Evolutionary conservation across 2,888 invertebrate genomes (phyloP).

Genomic region (Dasysyrphus tricinctus): DNA sequence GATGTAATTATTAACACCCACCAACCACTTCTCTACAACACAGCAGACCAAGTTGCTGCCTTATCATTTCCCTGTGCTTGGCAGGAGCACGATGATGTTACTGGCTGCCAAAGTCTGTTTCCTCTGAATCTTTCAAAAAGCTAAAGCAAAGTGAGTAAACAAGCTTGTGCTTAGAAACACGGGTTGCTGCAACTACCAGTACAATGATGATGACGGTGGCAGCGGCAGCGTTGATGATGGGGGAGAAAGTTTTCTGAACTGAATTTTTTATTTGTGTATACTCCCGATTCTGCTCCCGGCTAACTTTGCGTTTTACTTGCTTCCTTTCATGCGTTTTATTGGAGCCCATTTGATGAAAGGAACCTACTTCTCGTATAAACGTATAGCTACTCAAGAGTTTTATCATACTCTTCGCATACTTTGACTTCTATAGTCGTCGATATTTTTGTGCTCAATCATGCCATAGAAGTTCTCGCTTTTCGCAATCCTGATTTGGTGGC

Average conservation of each 20-base stretch:
- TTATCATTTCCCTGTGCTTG: slow-evolving; percentile 59
- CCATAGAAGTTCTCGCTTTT: slow-evolving; percentile 26
- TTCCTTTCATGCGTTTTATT: slow-evolving; percentile 51
- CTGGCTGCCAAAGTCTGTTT: slow-evolving; percentile 33
- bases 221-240: background rate
- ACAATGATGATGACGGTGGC: background rate
- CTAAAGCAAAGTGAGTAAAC: slow-evolving; percentile 57
- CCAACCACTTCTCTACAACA: slow-evolving; percentile 19
- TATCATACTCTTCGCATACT: slow-evolving; percentile 48
- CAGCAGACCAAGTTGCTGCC: slow-evolving; percentile 38
- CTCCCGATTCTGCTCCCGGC: background rate
- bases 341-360: slow-evolving; percentile 20
- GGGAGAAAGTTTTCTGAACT: slow-evolving; percentile 41
- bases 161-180: slow-evolving; percentile 48
- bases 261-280: slow-evolving; percentile 40
- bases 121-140: slow-evolving; percentile 29
- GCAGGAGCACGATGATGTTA: slow-evolving; percentile 39
- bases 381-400: slow-evolving; percentile 15
- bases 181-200: slow-evolving; percentile 18
- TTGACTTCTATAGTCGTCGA: slow-evolving; percentile 60
- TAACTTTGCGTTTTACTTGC: slow-evolving; percentile 38
- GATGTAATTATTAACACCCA: slow-evolving; percentile 74
- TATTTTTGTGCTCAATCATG: slow-evolving; percentile 25
- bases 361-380: background rate
- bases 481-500: background rate